Base-by-base conservation (phyloP, 2,888 invertebrate species). In the Psococerastis gibbosa region DNA sequence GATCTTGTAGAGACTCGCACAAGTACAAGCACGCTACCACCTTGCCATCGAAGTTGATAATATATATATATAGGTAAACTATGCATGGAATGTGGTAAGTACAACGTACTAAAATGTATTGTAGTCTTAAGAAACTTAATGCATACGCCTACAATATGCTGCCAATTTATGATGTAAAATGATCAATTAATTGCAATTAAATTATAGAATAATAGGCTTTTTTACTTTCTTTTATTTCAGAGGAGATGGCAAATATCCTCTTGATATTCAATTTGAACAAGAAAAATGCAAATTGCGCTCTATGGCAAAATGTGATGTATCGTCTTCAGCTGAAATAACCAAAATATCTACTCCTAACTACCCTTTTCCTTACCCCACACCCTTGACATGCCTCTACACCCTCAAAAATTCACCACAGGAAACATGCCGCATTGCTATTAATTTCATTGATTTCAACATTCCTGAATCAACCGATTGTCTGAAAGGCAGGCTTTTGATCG, bases 231-330 rank as follows among this genome's bases (percentile, higher is more conserved):
- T 3, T 33, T 38, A 5, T 38, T 38, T 38, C 38, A 38, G 38
- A 17, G 38, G 38, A 9, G 20, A 38, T 20, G 20, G 18, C 3
- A 11, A 38, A 6, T 6, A 9, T 20, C 38, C 38, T 16, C 5
- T 38, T n/a, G 6, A 38, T n/a, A 38, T 38, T 3, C 17, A 38
- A 13, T n/a, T 38, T n/a, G 38, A 38, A 11, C 38, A 38, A 20
- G 20, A 6, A 3, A 15, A 3, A 16, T 38, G 38, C 20, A 17
- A 17, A 4, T 38, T 18, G 8, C 6, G 20, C 15, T 13, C n/a
- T 9, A 4, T 3, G 3, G 13, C 16, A 15, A 15, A 18, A 13
- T 38, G 38, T 22, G 22, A 38, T 20, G 18, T 38, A n/a, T 13
- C 22, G 5, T 18, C 38, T 17, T 22, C 20, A 3, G 13, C n/a